These are phyloP conservation scores for Valencia hispanica DNA, from an alignment of 2,797 vertebrate species.

Conservation along the genomic window DNA sequence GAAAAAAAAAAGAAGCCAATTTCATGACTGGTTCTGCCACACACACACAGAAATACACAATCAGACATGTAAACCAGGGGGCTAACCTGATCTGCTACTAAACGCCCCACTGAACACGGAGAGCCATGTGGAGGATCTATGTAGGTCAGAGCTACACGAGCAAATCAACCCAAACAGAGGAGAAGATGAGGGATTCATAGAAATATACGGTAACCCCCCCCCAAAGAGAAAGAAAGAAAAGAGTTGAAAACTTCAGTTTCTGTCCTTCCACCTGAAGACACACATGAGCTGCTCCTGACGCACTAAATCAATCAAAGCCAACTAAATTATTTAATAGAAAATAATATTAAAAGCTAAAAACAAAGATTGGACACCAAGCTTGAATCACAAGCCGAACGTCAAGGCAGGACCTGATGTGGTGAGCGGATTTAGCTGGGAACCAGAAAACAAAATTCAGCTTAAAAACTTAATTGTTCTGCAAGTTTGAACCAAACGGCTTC, in stretches of 20 bases:
- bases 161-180: not conserved
- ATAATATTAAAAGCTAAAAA: not conserved
- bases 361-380: not conserved
- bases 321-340: conserved; percentile 5
- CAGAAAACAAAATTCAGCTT: no score
- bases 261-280: not conserved
- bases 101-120: conserved; percentile 14
- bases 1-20: conserved; percentile 4
- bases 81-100: conserved; percentile 21
- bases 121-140: conserved; percentile 8
- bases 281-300: not conserved
- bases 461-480: no score
- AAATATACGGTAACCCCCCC: not conserved
- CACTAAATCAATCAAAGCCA: not conserved
- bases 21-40: conserved; percentile 24
- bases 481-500: no score
- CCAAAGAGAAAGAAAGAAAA: not conserved
- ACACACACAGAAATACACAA: conserved; percentile 16
- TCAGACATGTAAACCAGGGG: not conserved
- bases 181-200: not conserved
- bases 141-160: conserved; percentile 19
- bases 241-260: not conserved
- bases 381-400: not conserved
- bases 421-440: no score
- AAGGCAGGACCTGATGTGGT: no score